Evolutionary conservation across 2,113 vertebrate genomes (phyloP).

Genomic region (Mandrillus leucophaeus): DNA sequence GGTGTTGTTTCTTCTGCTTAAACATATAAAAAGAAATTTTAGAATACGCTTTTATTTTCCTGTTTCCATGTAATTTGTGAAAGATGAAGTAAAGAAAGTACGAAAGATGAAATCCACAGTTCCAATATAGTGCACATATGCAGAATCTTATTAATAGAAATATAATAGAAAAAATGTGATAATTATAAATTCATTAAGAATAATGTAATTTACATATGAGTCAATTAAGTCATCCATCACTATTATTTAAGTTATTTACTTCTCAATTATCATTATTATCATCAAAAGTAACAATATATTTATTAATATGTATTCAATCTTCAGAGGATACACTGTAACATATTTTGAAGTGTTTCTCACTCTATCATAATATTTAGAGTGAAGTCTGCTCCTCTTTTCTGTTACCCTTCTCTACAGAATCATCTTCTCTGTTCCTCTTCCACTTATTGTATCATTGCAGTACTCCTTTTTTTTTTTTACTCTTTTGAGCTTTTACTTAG

Average conservation of each 20-base stretch:
- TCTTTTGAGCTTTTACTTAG: neutral
- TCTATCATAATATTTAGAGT: neutral
- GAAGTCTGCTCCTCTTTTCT: neutral
- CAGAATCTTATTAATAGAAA: neutral
- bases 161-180: neutral
- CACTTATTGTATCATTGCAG: neutral
- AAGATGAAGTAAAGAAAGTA: neutral
- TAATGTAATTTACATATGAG: neutral
- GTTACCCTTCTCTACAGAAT: neutral
- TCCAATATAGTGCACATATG: neutral
- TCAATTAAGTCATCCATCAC: neutral
- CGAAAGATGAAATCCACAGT: neutral
- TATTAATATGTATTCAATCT: neutral
- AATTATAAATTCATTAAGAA: slow-evolving; percentile 11
- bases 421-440: neutral
- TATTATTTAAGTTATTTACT: neutral
- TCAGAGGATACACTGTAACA: neutral
- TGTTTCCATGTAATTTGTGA: neutral
- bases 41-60: neutral
- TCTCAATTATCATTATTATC: neutral
- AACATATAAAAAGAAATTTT: neutral
- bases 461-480: neutral
- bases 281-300: neutral
- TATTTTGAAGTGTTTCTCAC: neutral
- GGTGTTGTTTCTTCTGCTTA: neutral